Conservation (phyloP, 2,113 vertebrate species). For the Cyprinodon tularosa region DNA sequence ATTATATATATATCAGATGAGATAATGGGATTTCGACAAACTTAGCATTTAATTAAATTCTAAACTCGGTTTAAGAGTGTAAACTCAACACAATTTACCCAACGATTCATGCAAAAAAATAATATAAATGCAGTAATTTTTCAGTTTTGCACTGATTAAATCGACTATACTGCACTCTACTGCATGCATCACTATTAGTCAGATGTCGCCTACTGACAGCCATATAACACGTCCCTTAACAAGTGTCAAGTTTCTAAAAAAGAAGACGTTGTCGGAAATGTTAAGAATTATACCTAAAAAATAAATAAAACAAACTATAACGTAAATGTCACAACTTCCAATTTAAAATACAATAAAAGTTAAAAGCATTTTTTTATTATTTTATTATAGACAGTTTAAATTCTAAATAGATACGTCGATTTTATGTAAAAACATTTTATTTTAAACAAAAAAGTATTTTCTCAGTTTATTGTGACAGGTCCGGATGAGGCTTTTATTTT, state of each 20-base stretch:
- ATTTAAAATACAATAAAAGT: neutral
- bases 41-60: too few species aligned
- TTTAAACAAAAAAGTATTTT: too few species aligned
- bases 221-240: slow-evolving; percentile 66
- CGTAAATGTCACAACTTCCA: too few species aligned
- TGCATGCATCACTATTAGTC: slow-evolving; percentile 6
- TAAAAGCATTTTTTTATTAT: neutral
- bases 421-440: too few species aligned
- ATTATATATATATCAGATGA: too few species aligned
- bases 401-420: too few species aligned
- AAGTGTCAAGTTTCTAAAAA: slow-evolving; percentile 8
- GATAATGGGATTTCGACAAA: too few species aligned
- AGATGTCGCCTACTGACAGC: slow-evolving; percentile 61
- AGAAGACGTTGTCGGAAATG: slow-evolving; percentile 3
- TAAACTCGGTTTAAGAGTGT: too few species aligned
- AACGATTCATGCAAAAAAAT: too few species aligned
- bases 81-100: too few species aligned
- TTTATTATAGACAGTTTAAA: too few species aligned
- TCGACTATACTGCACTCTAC: neutral
- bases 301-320: neutral
- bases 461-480: neutral
- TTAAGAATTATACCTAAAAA: neutral
- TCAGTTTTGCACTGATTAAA: neutral
- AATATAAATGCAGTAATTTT: neutral
- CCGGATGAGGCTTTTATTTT: slow-evolving; percentile 43